Conservation (phyloP, 2,888 invertebrate species). For the Melikaiella ostensackeni region DNA sequence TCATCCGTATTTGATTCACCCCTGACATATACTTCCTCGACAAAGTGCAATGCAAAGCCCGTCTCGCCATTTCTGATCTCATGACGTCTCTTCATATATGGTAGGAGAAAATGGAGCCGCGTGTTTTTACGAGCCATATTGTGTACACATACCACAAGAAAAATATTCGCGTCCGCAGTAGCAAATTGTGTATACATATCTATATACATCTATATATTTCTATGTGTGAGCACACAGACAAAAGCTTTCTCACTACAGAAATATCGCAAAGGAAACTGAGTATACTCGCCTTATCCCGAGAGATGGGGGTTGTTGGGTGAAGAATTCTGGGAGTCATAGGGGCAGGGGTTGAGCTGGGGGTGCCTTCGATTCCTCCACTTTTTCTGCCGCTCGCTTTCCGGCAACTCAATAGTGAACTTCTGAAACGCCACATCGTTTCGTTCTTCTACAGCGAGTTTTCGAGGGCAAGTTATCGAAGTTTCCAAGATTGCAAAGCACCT, state of each 20-base stretch:
- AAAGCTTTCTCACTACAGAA: conserved; percentile 25
- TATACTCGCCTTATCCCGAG: conserved; percentile 18
- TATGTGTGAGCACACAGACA: background rate
- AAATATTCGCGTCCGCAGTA: conserved; percentile 19
- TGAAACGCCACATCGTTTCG: conserved; percentile 14
- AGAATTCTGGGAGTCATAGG: background rate
- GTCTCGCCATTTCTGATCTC: conserved; percentile 18
- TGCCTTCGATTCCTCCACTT: conserved; percentile 24
- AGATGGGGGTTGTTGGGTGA: conserved; percentile 11
- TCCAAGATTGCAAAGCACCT: conserved; percentile 7
- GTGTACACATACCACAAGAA: conserved; percentile 33
- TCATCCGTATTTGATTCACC: conserved; percentile 15
- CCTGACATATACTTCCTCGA: background rate
- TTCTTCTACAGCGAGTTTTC: background rate
- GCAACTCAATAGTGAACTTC: conserved; percentile 24
- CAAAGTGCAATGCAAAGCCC: conserved; percentile 16
- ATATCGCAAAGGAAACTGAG: conserved; percentile 35
- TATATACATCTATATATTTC: background rate
- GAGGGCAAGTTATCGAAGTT: conserved; percentile 16
- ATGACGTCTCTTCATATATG: background rate
- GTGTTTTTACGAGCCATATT: conserved; percentile 32
- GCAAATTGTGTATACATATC: background rate
- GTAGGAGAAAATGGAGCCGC: conserved; percentile 22
- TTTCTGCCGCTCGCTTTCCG: conserved; percentile 3
- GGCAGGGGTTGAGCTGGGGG: background rate